Percentiles rank a stretch among this genome's conserved stretches.
Conservation (phyloP, 2,113 vertebrate genomes). For the Donacobius atricapilla region DNA sequence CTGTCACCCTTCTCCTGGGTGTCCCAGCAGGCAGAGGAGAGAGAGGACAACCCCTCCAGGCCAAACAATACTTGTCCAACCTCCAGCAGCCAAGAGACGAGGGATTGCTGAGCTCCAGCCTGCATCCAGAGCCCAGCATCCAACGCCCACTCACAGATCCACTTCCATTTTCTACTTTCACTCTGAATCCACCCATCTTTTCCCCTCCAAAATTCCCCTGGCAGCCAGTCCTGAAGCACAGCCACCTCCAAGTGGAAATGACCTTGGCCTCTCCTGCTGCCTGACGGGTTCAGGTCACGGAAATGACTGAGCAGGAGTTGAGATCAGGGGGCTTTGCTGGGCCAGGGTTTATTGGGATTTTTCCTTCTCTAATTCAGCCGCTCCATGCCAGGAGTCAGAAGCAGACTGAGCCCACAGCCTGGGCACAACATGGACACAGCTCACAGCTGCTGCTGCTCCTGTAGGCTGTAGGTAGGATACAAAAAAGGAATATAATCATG, state of each 20-base stretch:
- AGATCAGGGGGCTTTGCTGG: accelerated
- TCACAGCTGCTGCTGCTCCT: neutral
- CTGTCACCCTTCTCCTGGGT: neutral
- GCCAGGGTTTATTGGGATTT: neutral
- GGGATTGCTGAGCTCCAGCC: neutral
- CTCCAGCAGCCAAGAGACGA: neutral
- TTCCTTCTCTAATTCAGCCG: too few species aligned
- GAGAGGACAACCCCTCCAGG: neutral
- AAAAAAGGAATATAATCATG: accelerated
- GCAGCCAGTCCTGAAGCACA: neutral
- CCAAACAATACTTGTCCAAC: neutral
- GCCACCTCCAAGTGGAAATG: accelerated
- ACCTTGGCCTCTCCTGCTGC: neutral
- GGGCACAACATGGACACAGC: accelerated
- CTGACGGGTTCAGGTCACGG: accelerated
- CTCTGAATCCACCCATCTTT: neutral
- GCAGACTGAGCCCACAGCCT: neutral
- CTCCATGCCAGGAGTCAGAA: neutral
- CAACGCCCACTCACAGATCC: accelerated
- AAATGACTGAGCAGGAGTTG: neutral
- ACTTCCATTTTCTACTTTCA: neutral
- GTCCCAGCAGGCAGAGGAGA: neutral
- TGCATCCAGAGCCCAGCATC: accelerated
- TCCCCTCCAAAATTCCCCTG: neutral
- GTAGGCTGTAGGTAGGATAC: accelerated